Base-by-base conservation (phyloP, 2,888 invertebrate species). In the Seira ritae region DNA sequence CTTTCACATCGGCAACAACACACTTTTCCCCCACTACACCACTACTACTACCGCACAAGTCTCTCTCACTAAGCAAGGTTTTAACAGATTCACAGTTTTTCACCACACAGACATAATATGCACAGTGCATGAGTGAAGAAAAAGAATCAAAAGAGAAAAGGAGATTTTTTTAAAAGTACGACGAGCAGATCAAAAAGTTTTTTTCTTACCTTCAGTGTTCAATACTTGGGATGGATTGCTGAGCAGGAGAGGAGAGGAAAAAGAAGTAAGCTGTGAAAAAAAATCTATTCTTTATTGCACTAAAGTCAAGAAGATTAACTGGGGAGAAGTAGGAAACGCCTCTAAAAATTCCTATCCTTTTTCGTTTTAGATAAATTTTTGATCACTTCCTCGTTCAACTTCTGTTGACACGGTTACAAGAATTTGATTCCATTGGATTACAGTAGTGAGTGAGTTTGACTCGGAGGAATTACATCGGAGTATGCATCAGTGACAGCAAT, bases 1-100 rank as follows among this genome's bases (percentile, higher is more conserved):
- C 83, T 79, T 83, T 79, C 82, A 72, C 77, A 68, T 73, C 55
- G 77, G 65, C 66, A 78, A 82, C 82, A 82, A 72, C 81, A 82
- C 73, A 65, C 67, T 67, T 74, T 67, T 31, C 65, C 67, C 31
- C 31, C 15, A 55, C 55, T 55, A 31, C 31, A 42, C n/a, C 1
- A 68, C n/a, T n/a, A n/a, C n/a, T n/a, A n/a, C n/a, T n/a, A n/a
- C n/a, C n/a, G n/a, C n/a, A n/a, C n/a, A n/a, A n/a, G n/a, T n/a
- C n/a, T n/a, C n/a, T n/a, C n/a, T n/a, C n/a, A n/a, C n/a, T n/a
- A n/a, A n/a, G n/a, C n/a, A n/a, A n/a, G n/a, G n/a, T n/a, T n/a
- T n/a, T n/a, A n/a, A n/a, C n/a, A n/a, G n/a, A n/a, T n/a, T n/a
- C n/a, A n/a, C n/a, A n/a, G n/a, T n/a, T n/a, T n/a, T n/a, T n/a